Conservation (phyloP, 92 coral and sea anemone genomes). For the Ricordea florida region DNA sequence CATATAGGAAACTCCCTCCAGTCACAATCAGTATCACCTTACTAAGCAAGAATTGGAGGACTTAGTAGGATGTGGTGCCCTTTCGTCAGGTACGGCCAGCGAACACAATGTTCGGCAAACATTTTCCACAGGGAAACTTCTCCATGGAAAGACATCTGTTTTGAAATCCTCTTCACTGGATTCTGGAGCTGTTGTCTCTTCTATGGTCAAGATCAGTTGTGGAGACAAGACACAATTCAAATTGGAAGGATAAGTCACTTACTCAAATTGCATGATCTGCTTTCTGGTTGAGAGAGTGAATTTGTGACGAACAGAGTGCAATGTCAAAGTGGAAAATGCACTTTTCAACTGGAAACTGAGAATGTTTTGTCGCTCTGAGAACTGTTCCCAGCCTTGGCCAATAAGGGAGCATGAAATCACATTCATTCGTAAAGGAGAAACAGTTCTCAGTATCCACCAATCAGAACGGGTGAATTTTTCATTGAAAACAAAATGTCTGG, state of each 20-base stretch:
- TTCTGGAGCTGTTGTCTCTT: constrained; percentile 3
- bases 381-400: too few relatives aligned
- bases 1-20: background rate
- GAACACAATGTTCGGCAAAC: background rate
- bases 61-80: background rate
- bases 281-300: background rate
- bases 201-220: background rate
- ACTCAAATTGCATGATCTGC: background rate
- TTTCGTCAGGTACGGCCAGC: background rate
- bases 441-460: constrained; percentile 1
- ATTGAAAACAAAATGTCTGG: background rate
- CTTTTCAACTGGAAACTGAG: background rate
- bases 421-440: background rate
- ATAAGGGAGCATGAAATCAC: too few relatives aligned
- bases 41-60: background rate
- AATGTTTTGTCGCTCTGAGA: background rate
- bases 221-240: background rate
- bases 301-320: background rate
- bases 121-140: background rate
- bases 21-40: constrained; percentile 2
- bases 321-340: background rate
- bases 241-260: constrained; percentile 3
- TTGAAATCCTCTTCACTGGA: background rate
- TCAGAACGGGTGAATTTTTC: background rate
- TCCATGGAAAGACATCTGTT: constrained; percentile 1